Evolutionary conservation across 1,140 invertebrate species (phyloP), one percentile per base, ranked within the genome.

Genomic region (Pseudomyrmex dendroicus): DNA sequence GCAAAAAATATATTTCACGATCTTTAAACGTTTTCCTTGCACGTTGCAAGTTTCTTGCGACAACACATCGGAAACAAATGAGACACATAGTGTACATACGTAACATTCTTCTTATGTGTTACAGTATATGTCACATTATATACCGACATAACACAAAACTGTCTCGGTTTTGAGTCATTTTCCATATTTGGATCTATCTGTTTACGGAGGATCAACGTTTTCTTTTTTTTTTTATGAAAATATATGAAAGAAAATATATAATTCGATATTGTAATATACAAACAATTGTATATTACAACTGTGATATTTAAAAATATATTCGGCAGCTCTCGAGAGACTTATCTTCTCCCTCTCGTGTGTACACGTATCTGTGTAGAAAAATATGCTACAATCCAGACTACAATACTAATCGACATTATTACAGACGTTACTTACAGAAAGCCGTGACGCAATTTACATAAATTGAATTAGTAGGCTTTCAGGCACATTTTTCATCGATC

Each of bases 351-450:
- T 35, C 35, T 35, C 5, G 0, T 0, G 35, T 17, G 44, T 76
- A 59, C 76, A 84, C 35, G 35, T 7, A 35, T 0, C 35, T 73
- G 54, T 54, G 83, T 77, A 88, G 73, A 88, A 85, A 85, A 89
- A 73, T 89, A 87, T 83, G 72, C 77, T 82, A 73, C 62, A 4
- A 22, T 82, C 61, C 50, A 20, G 61, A 54, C 46, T 82, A 85
- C 50, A 35, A 67, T 57, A 54, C 76, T 83, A 64, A 10, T 66
- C 15, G 25, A 72, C 48, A 17, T 12, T 13, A 48, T 56, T 76
- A 74, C 85, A 63, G 78, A 77, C 73, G 82, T 62, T 44, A 17
- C n/a, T 54, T 66, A 25, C 59, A 22, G 17, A 52, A 22, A 64
- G 20, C 17, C n/a, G 10, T 10, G 12, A 66, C 44, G 13, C 9